Evolutionary conservation across 2,113 vertebrate genomes (phyloP), one percentile per base, ranked within the genome.

Genomic region (Ceratotherium simum): DNA sequence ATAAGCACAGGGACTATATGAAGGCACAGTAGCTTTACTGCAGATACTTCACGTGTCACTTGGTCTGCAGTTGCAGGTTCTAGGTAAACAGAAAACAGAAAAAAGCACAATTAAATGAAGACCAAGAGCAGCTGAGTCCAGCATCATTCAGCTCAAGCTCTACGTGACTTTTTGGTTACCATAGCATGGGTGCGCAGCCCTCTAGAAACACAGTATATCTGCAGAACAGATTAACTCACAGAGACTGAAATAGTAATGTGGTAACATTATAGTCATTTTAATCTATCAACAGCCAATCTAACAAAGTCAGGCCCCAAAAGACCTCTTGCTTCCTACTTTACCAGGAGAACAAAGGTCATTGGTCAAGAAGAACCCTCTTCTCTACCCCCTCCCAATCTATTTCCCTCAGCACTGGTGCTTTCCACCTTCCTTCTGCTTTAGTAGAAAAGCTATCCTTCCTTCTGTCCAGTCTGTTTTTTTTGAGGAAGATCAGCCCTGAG

Each of bases 381-480:
- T 42, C 42, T n/a, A 10, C 27, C 18, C 48, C 11, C 13, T 60
- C 48, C 29, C 65, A 73, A 39, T 16, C 46, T 25, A 31, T 4
- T 9, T 18, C 18, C 16, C 17, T 36, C 42, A 14, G 23, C 17
- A 21, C 6, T 0, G 0, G 12, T 17, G 27, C 48, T 31, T 18
- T 31, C 27, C 3, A 31, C 13, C 29, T 65, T 7, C n/a, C 29
- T 80, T 48, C 27, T 36, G 20, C 42, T 25, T 9, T 4, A 46
- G 29, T 5, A 67, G 46, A 54, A 62, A 36, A 82, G 25, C 67
- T 2, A 25, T 1, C 3, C 83, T 72, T 48, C 6, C 65, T 69
- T 69, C 65, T n/a, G 31, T 8, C 65, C 33, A 17, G 33, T 7
- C 42, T 42, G 42, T 42, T 42, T 42, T 42, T 42, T 42, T 42